phyloP scores from a whole-genome alignment of 2,113 vertebrate genomes.

The Chaetodon auriga region DNA sequence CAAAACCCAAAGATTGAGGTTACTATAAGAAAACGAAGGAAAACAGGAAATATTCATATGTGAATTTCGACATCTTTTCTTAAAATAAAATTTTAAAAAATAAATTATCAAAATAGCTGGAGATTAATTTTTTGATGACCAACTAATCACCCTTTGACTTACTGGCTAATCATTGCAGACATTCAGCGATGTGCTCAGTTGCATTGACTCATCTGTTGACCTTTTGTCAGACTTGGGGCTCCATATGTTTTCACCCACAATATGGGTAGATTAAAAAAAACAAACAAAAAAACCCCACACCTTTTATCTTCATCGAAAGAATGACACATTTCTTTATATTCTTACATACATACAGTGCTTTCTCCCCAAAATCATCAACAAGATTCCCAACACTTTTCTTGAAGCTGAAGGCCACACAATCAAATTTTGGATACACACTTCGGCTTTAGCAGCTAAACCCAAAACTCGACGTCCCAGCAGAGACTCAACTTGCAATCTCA shows the following conservation, averaged over 20 bases:
- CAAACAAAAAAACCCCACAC: neutral
- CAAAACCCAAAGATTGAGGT: too few species aligned
- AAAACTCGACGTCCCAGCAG: constrained; percentile 20
- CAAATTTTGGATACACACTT: constrained; percentile 30
- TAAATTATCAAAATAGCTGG: neutral
- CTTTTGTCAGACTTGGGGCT: constrained; percentile 29
- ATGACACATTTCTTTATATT: constrained; percentile 24
- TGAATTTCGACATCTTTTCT: neutral
- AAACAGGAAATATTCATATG: neutral
- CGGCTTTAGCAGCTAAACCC: constrained; percentile 47
- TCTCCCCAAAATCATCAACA: constrained; percentile 25
- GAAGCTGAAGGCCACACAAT: constrained; percentile 65
- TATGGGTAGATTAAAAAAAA: neutral
- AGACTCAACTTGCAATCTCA: constrained; percentile 31
- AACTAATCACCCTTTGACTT: neutral
- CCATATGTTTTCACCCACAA: constrained; percentile 19
- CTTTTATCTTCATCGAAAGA: neutral
- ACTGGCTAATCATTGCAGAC: neutral
- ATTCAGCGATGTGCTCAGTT: neutral
- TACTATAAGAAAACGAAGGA: too few species aligned
- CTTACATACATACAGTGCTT: constrained; percentile 31
- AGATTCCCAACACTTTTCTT: constrained; percentile 40
- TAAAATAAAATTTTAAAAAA: neutral
- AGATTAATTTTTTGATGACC: neutral
- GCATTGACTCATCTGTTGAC: neutral